phyloP scores from a whole-genome alignment of 1,140 invertebrate genomes.

The Nephila pilipes region DNA sequence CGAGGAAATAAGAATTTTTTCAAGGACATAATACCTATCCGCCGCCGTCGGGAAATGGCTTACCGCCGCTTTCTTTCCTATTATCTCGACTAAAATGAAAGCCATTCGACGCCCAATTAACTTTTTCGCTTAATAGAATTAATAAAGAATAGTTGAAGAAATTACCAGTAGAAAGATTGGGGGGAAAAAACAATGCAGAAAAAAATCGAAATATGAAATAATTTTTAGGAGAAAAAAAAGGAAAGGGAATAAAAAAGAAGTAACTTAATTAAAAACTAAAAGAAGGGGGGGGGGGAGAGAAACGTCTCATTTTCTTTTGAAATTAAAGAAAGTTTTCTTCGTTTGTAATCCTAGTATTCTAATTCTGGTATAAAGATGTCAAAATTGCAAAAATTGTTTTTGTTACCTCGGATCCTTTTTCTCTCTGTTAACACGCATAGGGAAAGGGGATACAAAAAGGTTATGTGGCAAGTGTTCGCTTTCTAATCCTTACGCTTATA shows the following conservation, averaged over 20 bases:
- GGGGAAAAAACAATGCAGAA: background rate
- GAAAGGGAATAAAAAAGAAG: background rate
- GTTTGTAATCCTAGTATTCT: background rate
- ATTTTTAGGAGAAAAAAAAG: background rate
- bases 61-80: constrained; percentile 25
- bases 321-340: constrained; percentile 15
- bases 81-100: constrained; percentile 22
- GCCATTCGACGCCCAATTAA: constrained; percentile 56
- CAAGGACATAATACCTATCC: background rate
- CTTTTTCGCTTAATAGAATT: constrained; percentile 53
- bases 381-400: constrained; percentile 45
- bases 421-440: background rate
- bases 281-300: background rate
- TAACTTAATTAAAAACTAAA: constrained; percentile 32
- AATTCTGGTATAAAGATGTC: constrained; percentile 52
- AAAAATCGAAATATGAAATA: constrained; percentile 32
- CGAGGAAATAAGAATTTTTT: background rate
- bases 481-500: background rate
- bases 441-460: background rate
- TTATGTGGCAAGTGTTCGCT: background rate
- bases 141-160: constrained; percentile 52
- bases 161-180: background rate
- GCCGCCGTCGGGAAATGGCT: background rate
- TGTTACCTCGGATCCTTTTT: background rate
- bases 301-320: background rate